A percentile compares a stretch with the other conserved stretches of the same genome.
Evolutionary conservation across 2,113 vertebrate species (phyloP).

Genomic region (Lathamus discolor): DNA sequence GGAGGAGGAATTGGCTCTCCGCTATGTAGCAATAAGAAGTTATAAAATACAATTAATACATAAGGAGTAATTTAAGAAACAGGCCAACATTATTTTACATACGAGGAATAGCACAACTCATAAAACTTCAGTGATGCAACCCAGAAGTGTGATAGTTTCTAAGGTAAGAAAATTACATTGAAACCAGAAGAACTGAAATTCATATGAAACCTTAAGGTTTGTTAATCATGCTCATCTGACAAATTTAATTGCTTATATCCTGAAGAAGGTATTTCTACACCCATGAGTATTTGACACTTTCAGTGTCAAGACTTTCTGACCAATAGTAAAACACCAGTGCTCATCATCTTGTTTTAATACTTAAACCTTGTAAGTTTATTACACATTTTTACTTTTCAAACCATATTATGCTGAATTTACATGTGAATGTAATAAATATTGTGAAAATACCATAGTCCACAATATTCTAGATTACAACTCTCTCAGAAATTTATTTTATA

Average conservation of each 20-base stretch:
- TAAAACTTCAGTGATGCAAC: not conserved
- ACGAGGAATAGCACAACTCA: not conserved
- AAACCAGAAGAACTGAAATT: not conserved
- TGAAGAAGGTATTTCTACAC: not conserved
- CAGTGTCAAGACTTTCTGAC: not conserved
- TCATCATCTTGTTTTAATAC: not conserved
- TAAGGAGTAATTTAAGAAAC: not conserved
- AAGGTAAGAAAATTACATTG: not conserved
- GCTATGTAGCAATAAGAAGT: not conserved
- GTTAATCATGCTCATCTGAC: not conserved
- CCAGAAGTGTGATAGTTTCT: not conserved
- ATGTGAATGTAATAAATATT: conserved; percentile 18
- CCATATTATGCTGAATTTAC: not conserved
- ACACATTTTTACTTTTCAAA: conserved; percentile 41
- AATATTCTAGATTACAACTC: not conserved
- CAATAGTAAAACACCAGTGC: not conserved
- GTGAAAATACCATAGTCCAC: not conserved
- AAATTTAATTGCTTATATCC: not conserved
- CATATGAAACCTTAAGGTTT: not conserved
- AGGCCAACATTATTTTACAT: not conserved
- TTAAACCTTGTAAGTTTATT: conserved; percentile 18
- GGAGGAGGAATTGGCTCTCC: not conserved
- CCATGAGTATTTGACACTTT: not conserved
- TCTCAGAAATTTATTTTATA: not conserved
- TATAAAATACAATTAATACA: not conserved